Percentiles rank a stretch among this genome's conserved stretches.
phyloP scores from a whole-genome alignment of 2,113 vertebrate species.

The Cranoglanis bouderius region DNA sequence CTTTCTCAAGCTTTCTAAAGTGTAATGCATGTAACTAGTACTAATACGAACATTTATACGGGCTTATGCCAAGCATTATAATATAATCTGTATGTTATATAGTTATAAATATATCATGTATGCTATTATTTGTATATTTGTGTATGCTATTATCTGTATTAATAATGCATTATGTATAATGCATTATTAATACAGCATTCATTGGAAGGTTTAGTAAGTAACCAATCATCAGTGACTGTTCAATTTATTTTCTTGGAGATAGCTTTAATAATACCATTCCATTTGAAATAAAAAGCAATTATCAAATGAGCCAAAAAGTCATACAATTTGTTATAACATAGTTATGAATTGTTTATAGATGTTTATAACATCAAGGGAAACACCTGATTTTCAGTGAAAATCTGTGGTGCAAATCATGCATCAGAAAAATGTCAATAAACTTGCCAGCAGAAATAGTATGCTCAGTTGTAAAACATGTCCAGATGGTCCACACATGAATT shows the following conservation, averaged over 20 bases:
- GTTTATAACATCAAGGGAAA: conserved; percentile 27
- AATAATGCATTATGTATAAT: too few relatives aligned
- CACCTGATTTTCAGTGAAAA: conserved; percentile 48
- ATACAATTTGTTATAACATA: conserved; percentile 29
- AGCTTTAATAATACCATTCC: background rate
- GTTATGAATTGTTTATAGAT: conserved; percentile 16
- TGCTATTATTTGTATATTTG: background rate
- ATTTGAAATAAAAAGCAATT: background rate
- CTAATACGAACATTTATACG: background rate
- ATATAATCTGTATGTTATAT: background rate
- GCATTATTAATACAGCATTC: too few relatives aligned
- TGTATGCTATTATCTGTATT: too few relatives aligned
- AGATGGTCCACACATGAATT: conserved; percentile 75
- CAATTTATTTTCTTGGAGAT: background rate
- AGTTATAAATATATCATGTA: background rate
- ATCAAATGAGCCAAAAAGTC: conserved; percentile 45
- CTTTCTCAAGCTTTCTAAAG: background rate
- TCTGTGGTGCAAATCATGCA: conserved; percentile 58
- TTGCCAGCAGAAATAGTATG: conserved; percentile 63
- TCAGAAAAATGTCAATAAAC: conserved; percentile 56
- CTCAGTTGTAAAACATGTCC: conserved; percentile 65
- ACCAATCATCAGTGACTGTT: background rate
- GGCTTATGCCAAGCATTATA: background rate
- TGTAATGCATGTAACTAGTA: background rate
- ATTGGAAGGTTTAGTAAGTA: background rate